Evolutionary conservation across 2,113 vertebrate genomes (phyloP).

Genomic region (Microtus richardsoni): DNA sequence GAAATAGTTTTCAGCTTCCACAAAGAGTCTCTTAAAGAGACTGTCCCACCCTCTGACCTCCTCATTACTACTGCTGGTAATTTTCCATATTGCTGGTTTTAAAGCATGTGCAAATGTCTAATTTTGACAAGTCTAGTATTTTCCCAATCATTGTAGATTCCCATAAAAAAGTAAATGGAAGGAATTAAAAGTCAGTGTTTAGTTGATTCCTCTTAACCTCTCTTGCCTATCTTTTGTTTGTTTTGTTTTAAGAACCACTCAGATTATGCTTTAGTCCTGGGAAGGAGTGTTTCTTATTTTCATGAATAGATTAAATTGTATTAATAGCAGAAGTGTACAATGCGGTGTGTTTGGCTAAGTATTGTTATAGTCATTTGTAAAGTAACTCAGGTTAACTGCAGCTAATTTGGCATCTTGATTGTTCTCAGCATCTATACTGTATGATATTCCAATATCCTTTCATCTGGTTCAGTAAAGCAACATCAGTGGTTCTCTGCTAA

Average conservation of each 20-base stretch:
- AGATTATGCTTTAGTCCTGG: neutral
- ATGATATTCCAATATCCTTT: conserved; percentile 37
- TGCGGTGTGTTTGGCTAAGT: conserved; percentile 43
- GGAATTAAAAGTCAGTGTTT: neutral
- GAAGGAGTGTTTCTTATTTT: conserved; percentile 24
- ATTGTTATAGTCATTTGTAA: neutral
- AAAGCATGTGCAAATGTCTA: neutral
- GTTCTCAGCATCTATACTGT: neutral
- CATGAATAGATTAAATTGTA: neutral
- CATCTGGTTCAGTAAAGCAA: neutral
- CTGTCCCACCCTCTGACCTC: neutral
- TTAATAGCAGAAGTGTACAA: neutral
- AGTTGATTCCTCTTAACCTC: neutral
- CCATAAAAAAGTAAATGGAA: conserved; percentile 41
- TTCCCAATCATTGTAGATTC: neutral
- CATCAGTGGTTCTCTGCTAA: neutral
- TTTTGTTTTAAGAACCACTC: neutral
- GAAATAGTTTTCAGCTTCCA: neutral
- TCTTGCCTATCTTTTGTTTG: conserved; percentile 2
- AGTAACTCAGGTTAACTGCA: neutral
- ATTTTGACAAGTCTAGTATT: neutral
- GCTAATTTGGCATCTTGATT: neutral
- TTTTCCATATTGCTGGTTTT: conserved; percentile 15
- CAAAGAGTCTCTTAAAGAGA: neutral
- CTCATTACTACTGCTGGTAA: neutral